Base-by-base conservation (phyloP, 1,140 invertebrate genomes). In the Proctacanthus coquilletti region DNA sequence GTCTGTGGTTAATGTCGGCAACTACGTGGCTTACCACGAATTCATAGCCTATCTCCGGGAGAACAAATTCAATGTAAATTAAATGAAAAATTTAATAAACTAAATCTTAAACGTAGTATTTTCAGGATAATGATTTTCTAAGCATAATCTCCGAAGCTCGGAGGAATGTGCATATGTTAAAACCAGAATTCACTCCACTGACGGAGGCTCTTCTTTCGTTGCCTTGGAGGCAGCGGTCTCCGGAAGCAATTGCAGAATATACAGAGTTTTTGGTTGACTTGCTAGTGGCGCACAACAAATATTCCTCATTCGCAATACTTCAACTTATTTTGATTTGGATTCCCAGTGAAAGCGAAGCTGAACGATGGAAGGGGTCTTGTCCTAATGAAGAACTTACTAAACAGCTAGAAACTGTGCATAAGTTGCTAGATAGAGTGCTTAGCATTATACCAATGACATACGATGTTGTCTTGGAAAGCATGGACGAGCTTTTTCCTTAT, bases 251-350 rank as follows among this genome's bases (percentile, higher is more conserved):
- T 11, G 45, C 52, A 31, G 63, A 64, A 27, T 80, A 72, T 48
- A 66, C 71, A 44, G 62, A 62, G 34, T 77, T 79, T 50, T 45
- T 75, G 14, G 53, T 71, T 35, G 72, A 78, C 58, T 55, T 80
- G 38, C 61, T 77, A 40, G 68, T 69, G 38, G 66, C 70, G 13
- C 73, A 77, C 38, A 71, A 66, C 44, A 66, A 69, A 49, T 70
- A 77, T 54, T 63, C 67, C 33, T 69, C 69, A 45, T 60, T 64
- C 43, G 66, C 70, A 4, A 63, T 77, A 38, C 62, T 66, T 37
- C 69, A 66, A 44, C 58, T 78, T 33, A 60, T 77, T 21, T 39
- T 52, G 23, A 50, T 63, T 29, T 77, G 76, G 57, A 63, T 66
- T 47, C 61, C 66, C 43, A 40, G 14, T 14, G 45, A 54, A 36